These are phyloP conservation scores for Tokudaia muenninki DNA, from an alignment of 2,797 vertebrate genomes.

Conservation along the genomic window DNA sequence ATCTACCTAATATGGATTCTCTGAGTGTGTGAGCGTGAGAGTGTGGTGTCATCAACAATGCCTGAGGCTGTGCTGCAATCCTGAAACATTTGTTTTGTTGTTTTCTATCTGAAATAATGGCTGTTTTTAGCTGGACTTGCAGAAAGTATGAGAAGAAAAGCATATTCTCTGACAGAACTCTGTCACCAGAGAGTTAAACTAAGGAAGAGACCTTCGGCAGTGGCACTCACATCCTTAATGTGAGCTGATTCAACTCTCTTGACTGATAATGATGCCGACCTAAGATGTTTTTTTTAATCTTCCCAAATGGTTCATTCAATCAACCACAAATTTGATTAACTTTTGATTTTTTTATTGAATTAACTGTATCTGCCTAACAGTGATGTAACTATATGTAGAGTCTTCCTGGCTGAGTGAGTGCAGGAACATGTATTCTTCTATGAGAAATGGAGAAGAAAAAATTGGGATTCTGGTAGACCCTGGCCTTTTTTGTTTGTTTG, in stretches of 20 bases:
- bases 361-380: slow-evolving; percentile 42
- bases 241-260: slow-evolving; percentile 24
- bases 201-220: not conserved
- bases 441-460: not conserved
- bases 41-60: not conserved
- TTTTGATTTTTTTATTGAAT: slow-evolving; percentile 43
- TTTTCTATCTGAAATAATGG: not conserved
- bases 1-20: not conserved
- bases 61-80: not conserved
- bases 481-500: not conserved
- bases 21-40: not conserved
- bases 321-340: slow-evolving; percentile 69
- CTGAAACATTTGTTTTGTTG: not conserved
- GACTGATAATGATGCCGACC: not conserved
- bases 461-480: not conserved
- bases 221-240: not conserved
- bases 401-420: not conserved
- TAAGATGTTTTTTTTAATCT: not conserved
- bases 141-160: slow-evolving; percentile 59
- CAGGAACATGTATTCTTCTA: not conserved
- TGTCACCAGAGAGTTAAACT: slow-evolving; percentile 21
- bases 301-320: slow-evolving; percentile 69
- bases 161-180: not conserved
- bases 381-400: not conserved
- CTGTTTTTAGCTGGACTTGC: slow-evolving; percentile 14